Conservation (phyloP, 2,113 vertebrate species). For the Colius striatus region DNA sequence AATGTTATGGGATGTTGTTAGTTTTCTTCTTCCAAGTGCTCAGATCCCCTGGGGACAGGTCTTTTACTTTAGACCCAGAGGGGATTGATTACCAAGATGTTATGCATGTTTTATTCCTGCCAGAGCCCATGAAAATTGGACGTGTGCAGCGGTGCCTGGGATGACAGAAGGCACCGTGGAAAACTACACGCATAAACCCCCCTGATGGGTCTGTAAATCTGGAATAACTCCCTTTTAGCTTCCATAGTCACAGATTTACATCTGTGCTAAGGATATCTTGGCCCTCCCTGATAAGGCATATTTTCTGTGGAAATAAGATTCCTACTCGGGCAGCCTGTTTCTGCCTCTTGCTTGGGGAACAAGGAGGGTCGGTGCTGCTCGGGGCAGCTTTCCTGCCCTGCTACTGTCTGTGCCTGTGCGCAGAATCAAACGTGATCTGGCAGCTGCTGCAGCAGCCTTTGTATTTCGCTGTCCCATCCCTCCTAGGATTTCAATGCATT, state of each 20-base stretch:
- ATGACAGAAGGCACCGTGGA: constrained; percentile 1
- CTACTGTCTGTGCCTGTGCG: background rate
- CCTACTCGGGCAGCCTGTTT: background rate
- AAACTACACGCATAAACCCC: background rate
- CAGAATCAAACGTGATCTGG: constrained; percentile 42
- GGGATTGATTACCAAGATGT: background rate
- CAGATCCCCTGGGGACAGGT: background rate
- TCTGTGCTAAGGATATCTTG: background rate
- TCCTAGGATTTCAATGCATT: constrained; percentile 58
- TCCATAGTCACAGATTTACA: constrained; percentile 32
- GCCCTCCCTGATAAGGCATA: background rate
- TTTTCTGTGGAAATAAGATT: background rate
- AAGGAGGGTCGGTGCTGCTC: background rate
- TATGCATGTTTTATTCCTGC: background rate
- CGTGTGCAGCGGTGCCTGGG: background rate
- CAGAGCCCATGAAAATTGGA: background rate
- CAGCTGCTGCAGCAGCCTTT: constrained; percentile 37
- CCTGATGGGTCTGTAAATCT: constrained; percentile 11
- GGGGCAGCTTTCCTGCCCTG: background rate
- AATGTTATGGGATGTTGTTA: background rate
- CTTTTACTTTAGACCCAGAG: background rate
- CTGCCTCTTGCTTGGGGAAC: background rate
- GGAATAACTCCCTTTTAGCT: constrained; percentile 42
- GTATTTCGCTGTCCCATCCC: background rate
- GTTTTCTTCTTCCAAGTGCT: constrained; percentile 23